Base-by-base conservation (phyloP, 2,888 invertebrate species). In the Acholoe squamosa region DNA sequence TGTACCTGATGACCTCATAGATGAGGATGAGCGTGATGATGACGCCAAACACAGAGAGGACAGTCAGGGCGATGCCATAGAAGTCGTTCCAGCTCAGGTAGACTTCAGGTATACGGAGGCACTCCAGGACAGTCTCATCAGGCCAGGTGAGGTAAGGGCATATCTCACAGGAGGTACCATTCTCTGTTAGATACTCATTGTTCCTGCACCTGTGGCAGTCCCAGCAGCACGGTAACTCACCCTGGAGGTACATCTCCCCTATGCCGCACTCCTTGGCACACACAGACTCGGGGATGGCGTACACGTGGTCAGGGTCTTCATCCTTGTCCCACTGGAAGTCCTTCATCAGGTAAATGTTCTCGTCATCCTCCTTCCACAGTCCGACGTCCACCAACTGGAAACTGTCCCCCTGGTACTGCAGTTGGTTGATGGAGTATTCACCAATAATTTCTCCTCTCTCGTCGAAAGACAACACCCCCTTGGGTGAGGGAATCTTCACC, bases 221-320 rank as follows among this genome's bases (percentile, higher is more conserved):
- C 91, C 91, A 91, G 88, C 91, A 91, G 86, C 91, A 91, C 22
- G 52, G 31, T n/a, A 91, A n/a, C 33, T 91, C 91, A 0, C 80
- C 71, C 43, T 89, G 91, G 43, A 91, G 76, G 28, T 84, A 76
- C 43, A 84, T 34, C 52, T 91, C 71, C 16, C 91, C 91, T 5
- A 84, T 19, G 7, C 5, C 14, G 54, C 91, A 91, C 3, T 77
- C 80, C 34, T 84, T 61, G 14, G 90, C 76, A 43, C 91, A 91
- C 31, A 90, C 71, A 0, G 91, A 90, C 25, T 84, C 80, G 0
- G 91, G 91, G 52, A 86, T 14, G 25, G 0, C 56, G 5, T 16
- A 28, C 34, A n/a, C 7, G n/a, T 34, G 10, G 14, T 71, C 25
- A 0, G 14, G n/a, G 25, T 14, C 71, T 28, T 71, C 28, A 28